Base-by-base conservation (phyloP, 2,888 invertebrate species). In the Tortrix viridana region DNA sequence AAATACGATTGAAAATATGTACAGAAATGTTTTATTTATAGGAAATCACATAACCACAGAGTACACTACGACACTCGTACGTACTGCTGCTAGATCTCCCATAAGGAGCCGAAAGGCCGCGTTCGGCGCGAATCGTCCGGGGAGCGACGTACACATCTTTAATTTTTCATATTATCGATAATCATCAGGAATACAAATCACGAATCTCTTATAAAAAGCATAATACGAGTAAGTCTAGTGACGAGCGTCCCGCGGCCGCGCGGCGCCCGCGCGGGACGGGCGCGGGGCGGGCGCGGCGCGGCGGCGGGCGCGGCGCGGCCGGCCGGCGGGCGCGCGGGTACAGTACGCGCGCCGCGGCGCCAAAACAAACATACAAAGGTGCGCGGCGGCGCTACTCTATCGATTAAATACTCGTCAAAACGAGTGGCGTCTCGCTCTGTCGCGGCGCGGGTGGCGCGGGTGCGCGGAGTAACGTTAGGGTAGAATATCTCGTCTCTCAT, bases 151-250 rank as follows among this genome's bases (percentile, higher is more conserved):
- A 86, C 89, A 88, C 90, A 84, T 82, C 80, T 82, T 82, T 75
- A 83, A 87, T 85, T 88, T 86, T 82, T 85, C 86, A 86, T 85
- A 83, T 70, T 76, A 85, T 88, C 88, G 86, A 87, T 87, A 87
- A 88, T 89, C 89, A 88, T 89, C 89, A 83, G 89, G 89, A 90
- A 89, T 92, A 92, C 90, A 89, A 91, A 90, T 89, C 84, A 88
- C 88, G 87, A 89, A 89, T 89, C 89, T 89, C 88, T 90, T 89
- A n/a, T 38, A 90, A 85, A 87, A 89, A 91, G 91, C 92, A 90
- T 88, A 88, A 88, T 86, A 88, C 85, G 88, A 86, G 88, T 82
- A 81, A 85, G 88, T 85, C 77, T 81, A 81, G 84, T 70, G 67
- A 65, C 58, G 32, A 48, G 60, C 53, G 52, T 56, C 60, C 41